These are phyloP conservation scores for Catharus ustulatus DNA, from an alignment of 2,797 vertebrate species.

Conservation along the genomic window DNA sequence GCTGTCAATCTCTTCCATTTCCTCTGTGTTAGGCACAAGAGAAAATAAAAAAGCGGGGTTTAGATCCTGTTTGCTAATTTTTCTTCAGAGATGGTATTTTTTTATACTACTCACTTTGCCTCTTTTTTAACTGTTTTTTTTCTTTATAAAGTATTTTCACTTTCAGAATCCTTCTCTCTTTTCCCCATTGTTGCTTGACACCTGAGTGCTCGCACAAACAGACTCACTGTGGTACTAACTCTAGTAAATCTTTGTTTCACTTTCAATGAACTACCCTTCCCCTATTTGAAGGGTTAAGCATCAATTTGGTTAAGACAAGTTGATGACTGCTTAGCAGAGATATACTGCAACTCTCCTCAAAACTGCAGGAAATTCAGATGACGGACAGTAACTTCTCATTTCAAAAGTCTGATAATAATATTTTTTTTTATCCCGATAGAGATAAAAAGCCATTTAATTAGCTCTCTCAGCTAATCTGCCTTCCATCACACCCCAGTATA, in stretches of 20 bases:
- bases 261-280: not conserved
- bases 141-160: not conserved
- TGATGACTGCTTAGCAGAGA: not conserved
- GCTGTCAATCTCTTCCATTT: not conserved
- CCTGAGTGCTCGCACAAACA: not conserved
- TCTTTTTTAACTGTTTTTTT: not conserved
- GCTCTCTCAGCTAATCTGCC: not conserved
- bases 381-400: not conserved
- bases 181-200: not conserved
- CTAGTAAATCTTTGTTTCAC: not conserved
- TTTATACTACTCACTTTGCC: not conserved
- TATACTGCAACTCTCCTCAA: not conserved
- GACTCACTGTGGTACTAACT: not conserved
- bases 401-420: not conserved
- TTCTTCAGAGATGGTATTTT: not conserved
- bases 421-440: slow-evolving; percentile 6
- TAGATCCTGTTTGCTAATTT: not conserved
- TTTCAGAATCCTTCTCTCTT: not conserved
- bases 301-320: not conserved
- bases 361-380: slow-evolving; percentile 12
- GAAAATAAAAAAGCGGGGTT: not conserved
- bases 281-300: not conserved
- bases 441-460: slow-evolving; percentile 30
- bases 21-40: not conserved
- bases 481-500: not conserved